These are phyloP conservation scores for Spheniscus humboldti DNA, from an alignment of 2,797 vertebrate genomes.

Conservation along the genomic window DNA sequence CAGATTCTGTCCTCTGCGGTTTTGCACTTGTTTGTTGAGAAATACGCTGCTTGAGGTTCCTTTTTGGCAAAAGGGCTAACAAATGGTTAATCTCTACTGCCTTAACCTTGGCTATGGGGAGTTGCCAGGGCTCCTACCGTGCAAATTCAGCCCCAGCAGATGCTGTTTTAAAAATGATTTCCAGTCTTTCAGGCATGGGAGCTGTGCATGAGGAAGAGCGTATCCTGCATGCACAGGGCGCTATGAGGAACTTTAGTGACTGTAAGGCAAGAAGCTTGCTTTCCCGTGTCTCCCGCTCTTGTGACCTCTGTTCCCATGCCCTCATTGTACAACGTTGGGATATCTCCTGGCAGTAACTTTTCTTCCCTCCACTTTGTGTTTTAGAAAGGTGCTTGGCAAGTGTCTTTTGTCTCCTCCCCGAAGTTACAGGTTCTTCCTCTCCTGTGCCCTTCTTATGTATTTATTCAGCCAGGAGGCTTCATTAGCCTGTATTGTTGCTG, in stretches of 20 bases:
- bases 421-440: not conserved
- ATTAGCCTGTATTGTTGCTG: not conserved
- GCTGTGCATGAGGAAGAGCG: not conserved
- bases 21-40: not conserved
- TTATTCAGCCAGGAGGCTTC: not conserved
- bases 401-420: not conserved
- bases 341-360: not conserved
- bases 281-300: not conserved
- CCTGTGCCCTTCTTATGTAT: rapidly evolving
- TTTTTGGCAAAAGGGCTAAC: not conserved
- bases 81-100: not conserved
- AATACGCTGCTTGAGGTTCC: not conserved
- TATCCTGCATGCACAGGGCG: not conserved
- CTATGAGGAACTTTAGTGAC: not conserved
- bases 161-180: not conserved
- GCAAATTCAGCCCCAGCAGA: not conserved
- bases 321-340: not conserved
- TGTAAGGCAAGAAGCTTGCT: not conserved
- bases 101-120: not conserved
- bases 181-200: not conserved
- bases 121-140: not conserved
- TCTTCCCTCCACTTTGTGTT: not conserved
- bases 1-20: not conserved
- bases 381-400: not conserved
- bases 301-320: not conserved